Evolutionary conservation across 2,797 vertebrate species (phyloP).

Genomic region (Delichon dasypus): DNA sequence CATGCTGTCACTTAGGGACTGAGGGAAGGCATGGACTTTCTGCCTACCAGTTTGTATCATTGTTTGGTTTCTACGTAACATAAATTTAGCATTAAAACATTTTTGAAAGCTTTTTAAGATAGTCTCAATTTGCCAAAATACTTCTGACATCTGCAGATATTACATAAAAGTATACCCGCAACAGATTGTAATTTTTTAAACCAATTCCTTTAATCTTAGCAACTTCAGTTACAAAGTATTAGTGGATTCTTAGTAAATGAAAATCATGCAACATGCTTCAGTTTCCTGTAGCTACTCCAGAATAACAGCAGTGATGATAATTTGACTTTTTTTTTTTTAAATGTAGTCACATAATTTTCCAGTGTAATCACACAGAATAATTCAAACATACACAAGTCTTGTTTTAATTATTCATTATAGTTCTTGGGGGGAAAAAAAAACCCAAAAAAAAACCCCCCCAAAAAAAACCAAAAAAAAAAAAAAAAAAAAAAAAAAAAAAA

Average conservation of each 20-base stretch:
- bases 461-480: background rate
- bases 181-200: background rate
- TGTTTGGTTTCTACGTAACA: background rate
- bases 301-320: background rate
- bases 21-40: background rate
- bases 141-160: background rate
- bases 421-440: background rate
- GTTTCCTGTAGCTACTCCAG: background rate
- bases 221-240: background rate
- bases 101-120: background rate
- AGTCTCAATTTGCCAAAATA: background rate
- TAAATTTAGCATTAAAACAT: background rate
- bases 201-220: background rate
- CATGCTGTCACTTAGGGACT: rapidly evolving
- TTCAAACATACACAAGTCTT: background rate
- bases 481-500: background rate
- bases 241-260: background rate
- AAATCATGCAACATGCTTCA: background rate
- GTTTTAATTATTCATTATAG: background rate
- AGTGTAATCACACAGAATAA: background rate
- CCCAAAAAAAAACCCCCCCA: no score
- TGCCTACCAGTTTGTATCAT: background rate
- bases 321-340: background rate
- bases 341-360: background rate
- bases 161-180: background rate